These are phyloP conservation scores for Drosophila pallidifrons DNA, from an alignment of 1,140 invertebrate genomes.

Conservation along the genomic window DNA sequence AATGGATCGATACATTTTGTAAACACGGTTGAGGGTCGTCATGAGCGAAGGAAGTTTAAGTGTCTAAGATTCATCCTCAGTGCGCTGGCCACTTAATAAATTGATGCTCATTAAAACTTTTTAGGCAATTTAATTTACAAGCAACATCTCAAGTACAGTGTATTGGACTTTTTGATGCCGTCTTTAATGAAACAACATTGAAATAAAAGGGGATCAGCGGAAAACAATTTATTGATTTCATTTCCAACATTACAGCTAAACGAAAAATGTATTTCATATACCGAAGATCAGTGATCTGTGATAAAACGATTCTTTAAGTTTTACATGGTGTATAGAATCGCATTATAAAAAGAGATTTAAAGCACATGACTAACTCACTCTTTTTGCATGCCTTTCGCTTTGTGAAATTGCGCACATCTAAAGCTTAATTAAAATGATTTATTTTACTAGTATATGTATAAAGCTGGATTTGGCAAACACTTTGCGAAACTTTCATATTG, in stretches of 20 bases:
- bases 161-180: not conserved
- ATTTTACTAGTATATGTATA: slow-evolving; percentile 40
- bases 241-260: too few species aligned
- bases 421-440: slow-evolving; percentile 72
- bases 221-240: too few species aligned
- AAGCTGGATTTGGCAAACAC: slow-evolving; percentile 40
- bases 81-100: slow-evolving; percentile 59
- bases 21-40: slow-evolving; percentile 19
- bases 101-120: slow-evolving; percentile 73
- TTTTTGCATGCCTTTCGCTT: not conserved
- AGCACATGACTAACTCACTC: not conserved
- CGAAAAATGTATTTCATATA: too few species aligned
- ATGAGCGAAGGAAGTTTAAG: slow-evolving; percentile 9
- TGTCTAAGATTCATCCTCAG: slow-evolving; percentile 2
- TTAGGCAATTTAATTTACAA: slow-evolving; percentile 64
- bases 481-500: slow-evolving; percentile 61
- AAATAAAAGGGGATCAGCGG: too few species aligned
- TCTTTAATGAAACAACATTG: not conserved
- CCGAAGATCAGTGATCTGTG: too few species aligned
- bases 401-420: slow-evolving; percentile 15
- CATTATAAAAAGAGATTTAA: slow-evolving; percentile 45
- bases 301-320: too few species aligned
- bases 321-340: not conserved
- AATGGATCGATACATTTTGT: slow-evolving; percentile 63
- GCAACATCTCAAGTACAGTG: not conserved